Conservation (phyloP, 2,888 invertebrate genomes). For the Brassicogethes aeneus region DNA sequence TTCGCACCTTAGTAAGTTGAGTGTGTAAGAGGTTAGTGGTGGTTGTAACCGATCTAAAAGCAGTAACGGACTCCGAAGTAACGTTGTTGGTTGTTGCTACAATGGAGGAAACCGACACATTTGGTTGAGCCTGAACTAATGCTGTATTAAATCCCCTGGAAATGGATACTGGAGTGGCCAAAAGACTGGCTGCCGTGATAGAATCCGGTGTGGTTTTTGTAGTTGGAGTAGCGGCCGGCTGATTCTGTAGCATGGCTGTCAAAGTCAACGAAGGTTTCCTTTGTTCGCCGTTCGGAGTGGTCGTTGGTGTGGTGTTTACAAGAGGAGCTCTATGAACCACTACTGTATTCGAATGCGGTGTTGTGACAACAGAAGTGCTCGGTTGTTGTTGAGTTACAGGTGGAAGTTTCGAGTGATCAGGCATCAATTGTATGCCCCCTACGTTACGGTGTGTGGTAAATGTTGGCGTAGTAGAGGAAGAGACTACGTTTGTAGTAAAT, state of each 20-base stretch:
- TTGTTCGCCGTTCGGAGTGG: slow-evolving; percentile 11
- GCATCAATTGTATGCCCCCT: slow-evolving; percentile 28
- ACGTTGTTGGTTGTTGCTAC: slow-evolving; percentile 27
- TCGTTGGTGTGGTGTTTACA: slow-evolving; percentile 12
- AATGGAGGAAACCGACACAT: slow-evolving; percentile 27
- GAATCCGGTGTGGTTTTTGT: slow-evolving; percentile 37
- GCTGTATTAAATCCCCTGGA: slow-evolving; percentile 33
- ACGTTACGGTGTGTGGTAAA: slow-evolving; percentile 19
- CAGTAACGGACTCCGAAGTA: slow-evolving; percentile 21
- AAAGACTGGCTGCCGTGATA: slow-evolving; percentile 38
- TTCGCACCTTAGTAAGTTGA: slow-evolving; percentile 44
- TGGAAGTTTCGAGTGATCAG: slow-evolving; percentile 32
- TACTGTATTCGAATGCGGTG: slow-evolving; percentile 13
- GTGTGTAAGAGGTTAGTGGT: slow-evolving; percentile 47
- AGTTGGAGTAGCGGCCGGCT: slow-evolving; percentile 38
- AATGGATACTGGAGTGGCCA: slow-evolving; percentile 35
- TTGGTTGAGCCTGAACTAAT: slow-evolving; percentile 36
- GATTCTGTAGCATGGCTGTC: slow-evolving; percentile 42
- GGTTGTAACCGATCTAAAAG: slow-evolving; percentile 36
- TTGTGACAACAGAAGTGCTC: slow-evolving; percentile 8
- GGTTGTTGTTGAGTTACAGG: slow-evolving; percentile 21
- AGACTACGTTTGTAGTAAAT: slow-evolving; percentile 5
- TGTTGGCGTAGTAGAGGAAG: slow-evolving; percentile 16
- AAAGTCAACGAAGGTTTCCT: slow-evolving; percentile 34
- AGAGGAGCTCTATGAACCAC: no score